Evolutionary conservation across 2,797 vertebrate genomes (phyloP), one percentile per base, ranked within the genome.

Genomic region (Tympanoctomys barrerae): DNA sequence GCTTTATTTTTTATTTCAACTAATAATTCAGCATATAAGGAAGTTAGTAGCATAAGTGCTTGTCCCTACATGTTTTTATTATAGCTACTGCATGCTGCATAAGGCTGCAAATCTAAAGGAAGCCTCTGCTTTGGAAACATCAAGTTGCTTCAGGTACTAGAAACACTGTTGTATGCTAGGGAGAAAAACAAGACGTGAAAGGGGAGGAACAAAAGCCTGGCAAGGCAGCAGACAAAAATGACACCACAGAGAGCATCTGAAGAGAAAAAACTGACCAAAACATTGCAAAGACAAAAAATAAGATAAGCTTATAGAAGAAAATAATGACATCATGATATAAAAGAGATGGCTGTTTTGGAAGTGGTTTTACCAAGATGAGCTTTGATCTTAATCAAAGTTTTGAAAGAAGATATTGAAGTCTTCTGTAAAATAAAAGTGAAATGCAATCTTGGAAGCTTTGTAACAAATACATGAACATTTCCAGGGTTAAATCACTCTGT

Each of bases 361-460:
- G 22, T 96, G 70, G 52, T 77, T 96, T 94, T 97, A 96, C 42
- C 81, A 21, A 87, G 33, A 80, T 33, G 28, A 70, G 64, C 19
- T 46, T 94, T 68, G 49, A 4, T 73, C 18, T n/a, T 89, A 59
- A 33, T 46, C 77, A 75, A 2, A 54, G 0, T 42, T 54, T 96
- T 90, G 1, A 92, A 91, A 85, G 2, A 96, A 82, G 28, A 81
- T 96, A 61, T 92, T 5, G 92, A 90, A 21, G 6, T 70, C 39
- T 94, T 97, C 64, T 86, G 1, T 6, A 77, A 96, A 75, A 71
- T 13, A 94, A 96, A 97, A 94, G 61, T 0, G 96, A 96, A 93
- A 85, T 86, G 89, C 92, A 97, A n/a, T 3, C 14, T 24, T 54
- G 0, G 71, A 80, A 89, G 2, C 91, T 82, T 64, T 89, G 75